Percentiles rank a stretch among this genome's conserved stretches.
Evolutionary conservation across 2,113 vertebrate genomes (phyloP).

Genomic region (Ascaphus truei): DNA sequence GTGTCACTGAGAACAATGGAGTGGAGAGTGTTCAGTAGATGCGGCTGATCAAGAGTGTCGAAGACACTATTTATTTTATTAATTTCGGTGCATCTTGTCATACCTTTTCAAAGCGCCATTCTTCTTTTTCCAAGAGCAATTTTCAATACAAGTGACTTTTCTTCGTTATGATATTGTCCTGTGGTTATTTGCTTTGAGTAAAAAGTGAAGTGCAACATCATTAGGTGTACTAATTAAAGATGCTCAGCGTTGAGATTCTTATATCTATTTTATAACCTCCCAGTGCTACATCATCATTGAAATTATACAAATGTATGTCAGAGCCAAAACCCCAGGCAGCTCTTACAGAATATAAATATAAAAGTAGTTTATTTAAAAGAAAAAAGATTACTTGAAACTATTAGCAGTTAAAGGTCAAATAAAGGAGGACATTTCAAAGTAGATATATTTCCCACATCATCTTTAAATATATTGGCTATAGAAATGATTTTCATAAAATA

Average conservation of each 20-base stretch:
- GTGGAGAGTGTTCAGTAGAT: too few species aligned
- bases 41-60: too few species aligned
- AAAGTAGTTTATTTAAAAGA: neutral
- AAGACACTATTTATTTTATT: too few species aligned
- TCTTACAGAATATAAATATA: neutral
- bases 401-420: neutral
- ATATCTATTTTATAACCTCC: neutral
- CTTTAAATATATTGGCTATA: neutral
- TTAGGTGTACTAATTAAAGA: neutral
- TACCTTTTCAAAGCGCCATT: neutral
- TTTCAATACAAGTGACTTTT: neutral
- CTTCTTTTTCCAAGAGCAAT: neutral
- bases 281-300: neutral
- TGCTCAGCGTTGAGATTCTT: neutral
- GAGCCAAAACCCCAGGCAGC: neutral
- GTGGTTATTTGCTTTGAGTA: neutral
- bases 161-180: neutral
- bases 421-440: neutral
- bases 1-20: too few species aligned
- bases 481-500: slow-evolving; percentile 13
- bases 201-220: neutral
- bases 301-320: neutral
- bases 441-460: neutral
- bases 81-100: neutral
- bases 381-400: neutral